Evolutionary conservation across 2,888 invertebrate species (phyloP).

Genomic region (Loripinus fragilis): DNA sequence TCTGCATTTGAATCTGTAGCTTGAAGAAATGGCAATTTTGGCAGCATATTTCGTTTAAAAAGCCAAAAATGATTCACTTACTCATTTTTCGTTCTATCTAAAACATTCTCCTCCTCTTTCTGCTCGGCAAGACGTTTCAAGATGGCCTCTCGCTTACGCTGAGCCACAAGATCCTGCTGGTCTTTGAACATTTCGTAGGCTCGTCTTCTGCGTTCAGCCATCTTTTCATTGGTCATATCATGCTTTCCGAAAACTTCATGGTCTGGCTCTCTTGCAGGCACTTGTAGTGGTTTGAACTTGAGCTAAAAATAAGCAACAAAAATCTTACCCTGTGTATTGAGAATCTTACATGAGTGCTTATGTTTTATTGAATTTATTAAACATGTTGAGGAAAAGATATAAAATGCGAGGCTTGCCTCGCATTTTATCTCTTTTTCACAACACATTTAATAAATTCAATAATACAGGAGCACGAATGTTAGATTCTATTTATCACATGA

Average conservation of each 20-base stretch:
- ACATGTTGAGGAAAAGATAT: too few relatives aligned
- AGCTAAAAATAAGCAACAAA: conserved; percentile 70
- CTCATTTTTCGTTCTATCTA: conserved; percentile 79
- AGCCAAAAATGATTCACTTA: conserved; percentile 70
- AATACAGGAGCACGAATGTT: too few relatives aligned
- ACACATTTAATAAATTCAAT: too few relatives aligned
- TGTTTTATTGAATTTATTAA: too few relatives aligned
- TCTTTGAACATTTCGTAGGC: conserved; percentile 80
- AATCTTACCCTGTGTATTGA: too few relatives aligned
- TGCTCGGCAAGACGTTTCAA: conserved; percentile 80
- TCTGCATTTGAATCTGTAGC: too few relatives aligned
- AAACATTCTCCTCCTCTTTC: conserved; percentile 79
- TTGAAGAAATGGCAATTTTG: too few relatives aligned
- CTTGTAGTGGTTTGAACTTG: conserved; percentile 79
- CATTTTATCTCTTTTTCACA: too few relatives aligned
- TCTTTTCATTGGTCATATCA: conserved; percentile 82
- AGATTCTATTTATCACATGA: too few relatives aligned
- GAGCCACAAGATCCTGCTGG: conserved; percentile 81
- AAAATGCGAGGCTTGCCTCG: too few relatives aligned
- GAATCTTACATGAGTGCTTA: too few relatives aligned
- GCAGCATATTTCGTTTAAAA: too few relatives aligned
- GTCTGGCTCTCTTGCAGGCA: conserved; percentile 80
- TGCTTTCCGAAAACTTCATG: conserved; percentile 82
- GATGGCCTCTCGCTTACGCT: conserved; percentile 81
- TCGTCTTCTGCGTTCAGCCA: conserved; percentile 78